Evolutionary conservation across 2,797 vertebrate species (phyloP).

Genomic region (Emydoidea blandingii): DNA sequence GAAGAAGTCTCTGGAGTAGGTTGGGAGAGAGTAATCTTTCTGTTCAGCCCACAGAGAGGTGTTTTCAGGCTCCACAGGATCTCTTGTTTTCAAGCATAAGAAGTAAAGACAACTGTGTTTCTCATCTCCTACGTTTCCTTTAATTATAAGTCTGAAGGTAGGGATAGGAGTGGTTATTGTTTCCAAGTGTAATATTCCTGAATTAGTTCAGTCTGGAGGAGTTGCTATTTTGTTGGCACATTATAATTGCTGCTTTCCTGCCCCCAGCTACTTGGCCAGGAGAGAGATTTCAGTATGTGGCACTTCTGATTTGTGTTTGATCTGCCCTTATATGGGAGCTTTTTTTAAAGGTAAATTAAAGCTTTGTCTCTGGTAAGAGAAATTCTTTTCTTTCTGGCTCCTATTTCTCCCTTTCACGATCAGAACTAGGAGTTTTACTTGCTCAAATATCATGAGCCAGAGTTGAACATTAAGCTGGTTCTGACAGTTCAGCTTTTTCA

Average conservation of each 20-base stretch:
- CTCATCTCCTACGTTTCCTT: constrained; percentile 36
- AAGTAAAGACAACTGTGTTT: constrained; percentile 38
- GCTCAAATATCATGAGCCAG: constrained; percentile 2
- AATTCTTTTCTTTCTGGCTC: background rate
- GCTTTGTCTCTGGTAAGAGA: background rate
- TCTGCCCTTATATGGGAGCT: constrained; percentile 32
- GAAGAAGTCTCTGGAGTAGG: constrained; percentile 14
- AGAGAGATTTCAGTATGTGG: constrained; percentile 28
- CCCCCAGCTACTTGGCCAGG: constrained; percentile 2
- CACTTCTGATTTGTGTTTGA: constrained; percentile 32
- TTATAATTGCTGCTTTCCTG: constrained; percentile 50
- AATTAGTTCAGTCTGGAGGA: constrained; percentile 52
- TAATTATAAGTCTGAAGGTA: constrained; percentile 56
- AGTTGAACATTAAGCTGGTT: constrained; percentile 59
- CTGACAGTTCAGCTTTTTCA: constrained; percentile 51
- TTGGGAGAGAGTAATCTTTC: background rate
- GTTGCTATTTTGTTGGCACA: constrained; percentile 62
- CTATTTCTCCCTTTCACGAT: background rate
- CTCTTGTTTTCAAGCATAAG: constrained; percentile 54
- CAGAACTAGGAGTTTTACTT: background rate
- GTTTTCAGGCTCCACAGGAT: constrained; percentile 23
- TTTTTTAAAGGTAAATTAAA: constrained; percentile 20
- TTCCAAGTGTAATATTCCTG: constrained; percentile 47
- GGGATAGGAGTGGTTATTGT: constrained; percentile 26
- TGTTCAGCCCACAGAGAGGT: background rate